Evolutionary conservation across 2,888 invertebrate species (phyloP).

Genomic region (Andrena haemorrhoa): DNA sequence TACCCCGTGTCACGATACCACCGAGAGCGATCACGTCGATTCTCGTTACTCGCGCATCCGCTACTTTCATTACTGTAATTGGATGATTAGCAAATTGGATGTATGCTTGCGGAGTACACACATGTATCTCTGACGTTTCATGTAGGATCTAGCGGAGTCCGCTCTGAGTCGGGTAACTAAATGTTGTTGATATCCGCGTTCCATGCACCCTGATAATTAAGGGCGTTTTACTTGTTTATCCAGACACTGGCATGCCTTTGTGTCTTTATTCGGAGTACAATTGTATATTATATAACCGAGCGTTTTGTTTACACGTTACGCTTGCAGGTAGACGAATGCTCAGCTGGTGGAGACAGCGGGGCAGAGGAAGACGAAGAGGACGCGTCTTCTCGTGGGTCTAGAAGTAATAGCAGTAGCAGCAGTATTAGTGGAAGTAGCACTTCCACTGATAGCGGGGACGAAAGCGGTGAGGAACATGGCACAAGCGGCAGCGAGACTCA

Average conservation of each 20-base stretch:
- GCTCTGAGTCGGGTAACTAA: not conserved
- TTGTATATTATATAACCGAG: not conserved
- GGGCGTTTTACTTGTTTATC: no score
- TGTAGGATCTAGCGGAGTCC: not conserved
- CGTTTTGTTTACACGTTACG: not conserved
- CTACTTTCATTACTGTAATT: slow-evolving; percentile 12
- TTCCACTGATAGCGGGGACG: slow-evolving; percentile 81
- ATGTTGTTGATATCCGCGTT: not conserved
- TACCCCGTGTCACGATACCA: slow-evolving; percentile 36
- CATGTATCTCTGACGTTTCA: not conserved
- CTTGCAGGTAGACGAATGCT: slow-evolving; percentile 83
- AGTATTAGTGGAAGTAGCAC: slow-evolving; percentile 80
- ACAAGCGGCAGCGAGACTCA: slow-evolving; percentile 81
- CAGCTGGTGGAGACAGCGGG: slow-evolving; percentile 82
- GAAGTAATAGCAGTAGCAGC: slow-evolving; percentile 80
- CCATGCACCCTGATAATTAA: not conserved
- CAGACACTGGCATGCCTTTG: no score
- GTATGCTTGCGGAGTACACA: not conserved
- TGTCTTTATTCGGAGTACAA: no score
- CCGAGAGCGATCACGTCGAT: not conserved
- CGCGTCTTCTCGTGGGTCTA: slow-evolving; percentile 79
- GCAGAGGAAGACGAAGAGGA: slow-evolving; percentile 84
- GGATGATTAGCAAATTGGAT: slow-evolving; percentile 21
- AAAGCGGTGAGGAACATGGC: slow-evolving; percentile 80
- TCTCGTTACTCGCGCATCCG: slow-evolving; percentile 6